Base-by-base conservation (phyloP, 1,140 invertebrate genomes). In the Temnothorax curvispinosus region DNA sequence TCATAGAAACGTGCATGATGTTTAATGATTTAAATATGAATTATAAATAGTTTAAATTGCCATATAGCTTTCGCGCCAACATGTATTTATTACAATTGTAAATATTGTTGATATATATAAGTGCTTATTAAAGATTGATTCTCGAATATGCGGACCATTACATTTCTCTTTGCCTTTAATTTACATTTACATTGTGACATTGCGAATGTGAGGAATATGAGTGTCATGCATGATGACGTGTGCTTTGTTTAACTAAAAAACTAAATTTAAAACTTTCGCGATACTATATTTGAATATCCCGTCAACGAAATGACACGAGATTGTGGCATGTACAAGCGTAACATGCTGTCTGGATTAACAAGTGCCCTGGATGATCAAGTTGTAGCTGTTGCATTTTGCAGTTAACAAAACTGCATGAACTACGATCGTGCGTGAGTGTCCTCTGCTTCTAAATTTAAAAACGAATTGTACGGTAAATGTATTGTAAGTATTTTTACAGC, bases 1-100 rank as follows among this genome's bases (percentile, higher is more conserved):
- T 91, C 93, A 94, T 88, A 92, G 93, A 60, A 95, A 94, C 89
- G 94, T 95, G 94, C 95, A 95, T 93, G 95, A 95, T 91, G 93
- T 95, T 94, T 27, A 27, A 27, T 27, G 27, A 27, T 27, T 27
- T 95, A 93, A 94, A 89, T 82, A 15, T 89, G 58, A 90, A 47
- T 87, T 89, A 52, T 54, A 44, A 75, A 81, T 86, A 81, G 60
- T 77, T 38, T 54, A 41, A 84, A 74, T 60, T 84, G 69, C 21
- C 44, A 74, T 58, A 74, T 75, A 75, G 80, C 41, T 75, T 75
- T 84, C 35, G 54, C 27, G 67, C 18, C 18, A 60, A 47, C n/a
- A 75, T 75, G n/a, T 81, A 81, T 81, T 71, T 69, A 56, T 71
- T 71, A 81, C 9, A 72, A 72, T 60, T 84, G 69, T 84, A 84